Evolutionary conservation across 2,888 invertebrate genomes (phyloP).

Genomic region (Eilema depressum): DNA sequence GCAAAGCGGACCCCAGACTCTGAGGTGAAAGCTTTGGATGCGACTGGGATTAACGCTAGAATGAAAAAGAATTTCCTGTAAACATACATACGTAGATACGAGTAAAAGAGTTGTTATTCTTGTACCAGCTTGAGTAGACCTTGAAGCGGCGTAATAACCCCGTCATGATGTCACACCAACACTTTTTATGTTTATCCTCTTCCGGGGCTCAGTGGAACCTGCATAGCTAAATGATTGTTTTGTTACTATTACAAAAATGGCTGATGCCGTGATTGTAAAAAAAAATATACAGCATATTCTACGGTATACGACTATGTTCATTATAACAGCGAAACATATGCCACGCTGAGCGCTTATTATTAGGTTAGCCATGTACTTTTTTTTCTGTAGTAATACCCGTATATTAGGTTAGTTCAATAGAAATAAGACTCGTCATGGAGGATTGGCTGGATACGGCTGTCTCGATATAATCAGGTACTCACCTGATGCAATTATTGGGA

Average conservation of each 20-base stretch:
- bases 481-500: neutral
- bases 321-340: neutral
- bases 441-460: neutral
- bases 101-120: neutral
- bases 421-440: neutral
- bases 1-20: too few species aligned
- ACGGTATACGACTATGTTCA: neutral
- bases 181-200: neutral
- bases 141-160: neutral
- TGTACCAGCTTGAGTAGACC: neutral
- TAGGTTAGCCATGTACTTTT: neutral
- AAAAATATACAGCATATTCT: neutral
- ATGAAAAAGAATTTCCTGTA: too few species aligned
- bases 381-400: neutral
- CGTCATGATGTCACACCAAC: neutral
- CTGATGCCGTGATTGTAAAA: too few species aligned
- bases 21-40: too few species aligned
- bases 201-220: neutral
- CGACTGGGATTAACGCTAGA: too few species aligned
- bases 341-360: neutral
- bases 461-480: neutral
- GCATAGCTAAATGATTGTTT: neutral
- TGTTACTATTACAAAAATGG: too few species aligned
- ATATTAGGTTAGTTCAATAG: neutral
- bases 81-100: too few species aligned